A percentile compares a stretch with the other conserved stretches of the same genome.
phyloP scores from a whole-genome alignment of 2,888 invertebrate genomes.

The Norana najaformis region DNA sequence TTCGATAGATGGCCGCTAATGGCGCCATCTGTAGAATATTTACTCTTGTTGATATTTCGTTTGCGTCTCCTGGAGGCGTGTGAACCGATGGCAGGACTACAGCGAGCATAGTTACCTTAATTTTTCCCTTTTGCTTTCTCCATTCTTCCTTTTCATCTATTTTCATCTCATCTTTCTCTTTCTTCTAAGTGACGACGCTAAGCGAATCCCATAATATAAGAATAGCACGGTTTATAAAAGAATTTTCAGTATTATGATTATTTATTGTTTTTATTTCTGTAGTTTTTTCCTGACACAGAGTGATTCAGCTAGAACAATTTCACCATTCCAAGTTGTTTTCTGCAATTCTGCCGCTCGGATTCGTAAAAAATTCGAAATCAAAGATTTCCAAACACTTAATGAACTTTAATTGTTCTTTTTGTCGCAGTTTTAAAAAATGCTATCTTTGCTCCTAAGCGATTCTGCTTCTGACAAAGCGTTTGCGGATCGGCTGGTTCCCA shows the following conservation, averaged over 20 bases:
- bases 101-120: background rate
- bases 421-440: background rate
- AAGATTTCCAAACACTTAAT: background rate
- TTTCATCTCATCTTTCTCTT: background rate
- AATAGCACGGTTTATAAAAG: too few species aligned
- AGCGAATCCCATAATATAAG: background rate
- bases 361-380: background rate
- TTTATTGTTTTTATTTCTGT: background rate
- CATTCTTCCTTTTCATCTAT: background rate
- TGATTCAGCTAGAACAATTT: background rate
- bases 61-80: background rate
- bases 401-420: background rate
- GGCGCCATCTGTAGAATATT: too few species aligned
- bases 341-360: background rate
- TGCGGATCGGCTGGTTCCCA: background rate
- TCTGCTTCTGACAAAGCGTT: background rate
- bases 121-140: background rate
- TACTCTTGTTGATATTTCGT: background rate
- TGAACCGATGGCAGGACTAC: background rate
- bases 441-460: background rate
- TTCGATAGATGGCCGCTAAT: too few species aligned
- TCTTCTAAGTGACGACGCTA: background rate
- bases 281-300: background rate
- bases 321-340: background rate
- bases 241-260: background rate